Percentiles rank a stretch among this genome's conserved stretches.
Evolutionary conservation across 2,797 vertebrate species (phyloP).

Genomic region (Erethizon dorsatum): DNA sequence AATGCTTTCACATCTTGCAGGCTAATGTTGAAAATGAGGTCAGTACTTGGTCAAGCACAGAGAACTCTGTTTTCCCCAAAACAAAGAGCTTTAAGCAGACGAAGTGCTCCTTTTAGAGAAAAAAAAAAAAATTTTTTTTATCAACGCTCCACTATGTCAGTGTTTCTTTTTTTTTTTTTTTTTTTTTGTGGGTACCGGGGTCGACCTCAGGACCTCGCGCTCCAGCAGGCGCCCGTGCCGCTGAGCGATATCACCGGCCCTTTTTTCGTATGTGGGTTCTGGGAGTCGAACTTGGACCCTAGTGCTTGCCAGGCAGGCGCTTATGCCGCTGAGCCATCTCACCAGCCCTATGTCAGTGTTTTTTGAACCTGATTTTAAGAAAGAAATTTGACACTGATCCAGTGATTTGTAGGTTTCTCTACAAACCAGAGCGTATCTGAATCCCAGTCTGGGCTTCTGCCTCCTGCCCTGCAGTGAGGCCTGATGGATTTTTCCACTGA

Average conservation of each 20-base stretch:
- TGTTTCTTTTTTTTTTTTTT: background rate
- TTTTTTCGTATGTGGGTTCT: no score
- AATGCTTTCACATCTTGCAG: background rate
- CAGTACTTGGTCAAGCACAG: background rate
- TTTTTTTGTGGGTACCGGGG: no score
- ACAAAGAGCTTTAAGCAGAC: background rate
- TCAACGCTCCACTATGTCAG: background rate
- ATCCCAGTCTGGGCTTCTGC: background rate
- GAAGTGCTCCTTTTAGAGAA: background rate
- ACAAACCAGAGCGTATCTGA: background rate
- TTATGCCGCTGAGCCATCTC: no score
- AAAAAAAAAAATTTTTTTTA: background rate
- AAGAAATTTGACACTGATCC: background rate
- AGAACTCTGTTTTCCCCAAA: background rate
- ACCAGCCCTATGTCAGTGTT: background rate
- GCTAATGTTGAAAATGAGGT: background rate
- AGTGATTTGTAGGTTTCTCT: background rate
- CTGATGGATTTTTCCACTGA: background rate
- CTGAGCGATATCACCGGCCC: no score
- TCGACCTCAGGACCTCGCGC: no score
- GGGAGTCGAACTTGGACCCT: no score
- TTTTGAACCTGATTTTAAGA: background rate
- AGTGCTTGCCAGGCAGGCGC: no score
- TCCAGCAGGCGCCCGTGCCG: no score
- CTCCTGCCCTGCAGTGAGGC: background rate